A percentile compares a stretch with the other conserved stretches of the same genome.
Conservation (phyloP, 2,888 invertebrate species). For the Microdon myrmicae region DNA sequence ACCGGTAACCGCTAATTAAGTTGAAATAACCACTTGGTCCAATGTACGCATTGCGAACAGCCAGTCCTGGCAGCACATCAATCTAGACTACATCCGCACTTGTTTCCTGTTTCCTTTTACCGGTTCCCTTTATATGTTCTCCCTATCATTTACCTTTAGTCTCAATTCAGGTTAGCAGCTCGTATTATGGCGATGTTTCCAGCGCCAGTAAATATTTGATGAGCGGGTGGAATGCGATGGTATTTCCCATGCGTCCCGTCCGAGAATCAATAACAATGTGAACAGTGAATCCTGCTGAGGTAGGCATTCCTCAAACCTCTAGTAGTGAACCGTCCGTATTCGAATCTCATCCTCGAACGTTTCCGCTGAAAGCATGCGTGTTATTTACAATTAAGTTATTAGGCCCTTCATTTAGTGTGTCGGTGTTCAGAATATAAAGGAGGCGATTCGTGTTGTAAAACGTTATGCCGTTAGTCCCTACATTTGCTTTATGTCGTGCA, state of each 20-base stretch:
- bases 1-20: constrained; percentile 47
- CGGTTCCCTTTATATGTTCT: not conserved
- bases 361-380: constrained; percentile 17
- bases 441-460: constrained; percentile 18
- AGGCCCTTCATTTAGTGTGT: not conserved
- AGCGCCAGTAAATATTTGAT: constrained; percentile 37
- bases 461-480: constrained; percentile 16
- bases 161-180: not conserved
- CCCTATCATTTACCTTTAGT: not conserved
- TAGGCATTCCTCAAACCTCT: not conserved
- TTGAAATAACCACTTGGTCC: constrained; percentile 45
- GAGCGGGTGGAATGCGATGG: constrained; percentile 5
- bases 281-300: constrained; percentile 1
- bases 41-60: constrained; percentile 19
- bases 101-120: constrained; percentile 32
- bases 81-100: constrained; percentile 31
- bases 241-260: not conserved
- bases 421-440: constrained; percentile 1
- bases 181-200: constrained; percentile 10
- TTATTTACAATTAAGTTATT: constrained; percentile 22
- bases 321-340: not conserved
- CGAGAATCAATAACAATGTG: not conserved
- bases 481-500: not conserved
- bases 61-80: constrained; percentile 8
- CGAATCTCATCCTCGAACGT: not conserved